Base-by-base conservation (phyloP, 2,113 vertebrate species). In the Ginglymostoma cirratum region DNA sequence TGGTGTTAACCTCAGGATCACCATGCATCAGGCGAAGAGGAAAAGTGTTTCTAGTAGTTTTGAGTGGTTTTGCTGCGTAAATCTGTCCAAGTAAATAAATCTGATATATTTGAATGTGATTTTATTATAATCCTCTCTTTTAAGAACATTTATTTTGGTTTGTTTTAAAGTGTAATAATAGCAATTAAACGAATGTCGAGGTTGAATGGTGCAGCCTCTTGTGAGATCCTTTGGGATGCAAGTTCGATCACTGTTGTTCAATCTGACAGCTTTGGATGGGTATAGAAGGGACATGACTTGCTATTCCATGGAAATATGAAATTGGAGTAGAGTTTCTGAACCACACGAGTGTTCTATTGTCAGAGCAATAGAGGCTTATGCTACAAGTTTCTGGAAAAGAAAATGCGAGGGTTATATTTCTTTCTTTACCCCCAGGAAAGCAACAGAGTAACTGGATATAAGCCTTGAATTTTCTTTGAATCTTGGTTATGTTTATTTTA, bases 111-210 rank as follows among this genome's bases (percentile, higher is more conserved):
- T 76, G 24, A 17, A 76, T 93, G 52, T 89, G 67, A 6, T n/a
- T 96, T 21, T 96, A 96, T 87, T 66, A 38, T 90, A n/a, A 38
- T 7, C 27, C 48, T 30, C 17, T 72, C 34, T 30, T 76, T 76
- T 34, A 10, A 38, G 86, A 86, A 8, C n/a, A 52, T 2, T 42
- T 72, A 5, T 30, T 30, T 69, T 17, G 1, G 67, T 21, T 34
- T 80, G 34, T 80, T 80, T 83, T 42, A 42, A 42, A 83, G 42
- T 38, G 15, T n/a, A 70, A 80, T 80, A 38, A 38, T 19, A 1
- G 42, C 34, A 83, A 83, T 42, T 83, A 83, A 83, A 42, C 17
- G 38, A 38, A 38, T 90, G 30, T n/a, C 30, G 27, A 61, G 27
- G 86, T 89, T 14, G 45, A 86, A 23, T 52, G 23, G 24, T 52